Evolutionary conservation across 1,140 invertebrate genomes (phyloP).

Genomic region (Hyphantria cunea): DNA sequence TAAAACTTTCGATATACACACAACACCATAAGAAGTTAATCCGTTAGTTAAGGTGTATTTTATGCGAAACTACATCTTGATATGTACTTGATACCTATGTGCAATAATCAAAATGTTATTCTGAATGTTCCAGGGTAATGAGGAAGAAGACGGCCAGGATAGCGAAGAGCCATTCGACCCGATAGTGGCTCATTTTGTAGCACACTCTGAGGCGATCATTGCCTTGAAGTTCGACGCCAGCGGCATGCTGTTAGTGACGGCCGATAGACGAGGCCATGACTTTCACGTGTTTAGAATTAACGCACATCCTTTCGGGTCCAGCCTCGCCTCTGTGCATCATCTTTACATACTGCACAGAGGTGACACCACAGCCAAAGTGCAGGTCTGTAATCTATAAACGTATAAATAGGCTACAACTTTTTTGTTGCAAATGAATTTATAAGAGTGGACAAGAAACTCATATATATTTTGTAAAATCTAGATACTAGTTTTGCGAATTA

Average conservation of each 20-base stretch:
- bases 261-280: slow-evolving; percentile 96
- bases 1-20: too few relatives aligned
- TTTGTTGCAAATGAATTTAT: too few relatives aligned
- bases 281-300: slow-evolving; percentile 98
- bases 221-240: slow-evolving; percentile 96
- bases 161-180: slow-evolving; percentile 83
- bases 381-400: slow-evolving; percentile 56
- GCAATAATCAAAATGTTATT: too few relatives aligned
- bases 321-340: slow-evolving; percentile 96
- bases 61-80: too few relatives aligned
- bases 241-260: slow-evolving; percentile 95
- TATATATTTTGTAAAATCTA: too few relatives aligned
- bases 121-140: slow-evolving; percentile 76
- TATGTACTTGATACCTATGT: too few relatives aligned
- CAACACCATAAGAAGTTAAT: too few relatives aligned
- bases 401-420: too few relatives aligned
- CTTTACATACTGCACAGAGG: slow-evolving; percentile 96
- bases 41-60: too few relatives aligned
- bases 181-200: slow-evolving; percentile 96
- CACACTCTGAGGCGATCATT: slow-evolving; percentile 95
- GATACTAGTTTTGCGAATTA: too few relatives aligned
- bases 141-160: slow-evolving; percentile 83
- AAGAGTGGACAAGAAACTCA: too few relatives aligned
- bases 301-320: slow-evolving; percentile 94
- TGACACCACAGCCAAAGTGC: slow-evolving; percentile 91